Evolutionary conservation across 2,113 vertebrate species (phyloP).

Genomic region (Ptilonorhynchus violaceus): DNA sequence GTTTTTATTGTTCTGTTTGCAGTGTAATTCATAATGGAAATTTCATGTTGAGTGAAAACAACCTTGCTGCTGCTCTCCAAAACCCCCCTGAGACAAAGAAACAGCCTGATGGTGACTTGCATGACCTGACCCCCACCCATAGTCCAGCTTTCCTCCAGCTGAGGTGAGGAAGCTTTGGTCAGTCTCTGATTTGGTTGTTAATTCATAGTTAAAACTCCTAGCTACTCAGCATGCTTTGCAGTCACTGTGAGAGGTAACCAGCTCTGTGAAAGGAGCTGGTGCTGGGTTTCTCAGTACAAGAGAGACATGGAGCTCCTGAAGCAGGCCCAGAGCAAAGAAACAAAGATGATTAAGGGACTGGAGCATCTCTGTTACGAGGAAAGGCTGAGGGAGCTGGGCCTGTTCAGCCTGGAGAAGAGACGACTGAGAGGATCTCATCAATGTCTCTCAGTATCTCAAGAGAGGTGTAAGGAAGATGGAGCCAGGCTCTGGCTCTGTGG

Average conservation of each 20-base stretch:
- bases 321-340: background rate
- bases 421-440: fast-evolving
- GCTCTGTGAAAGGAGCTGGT: background rate
- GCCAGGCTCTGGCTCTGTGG: background rate
- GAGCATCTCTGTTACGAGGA: background rate
- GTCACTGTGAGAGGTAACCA: background rate
- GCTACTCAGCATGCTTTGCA: background rate
- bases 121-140: background rate
- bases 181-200: fast-evolving
- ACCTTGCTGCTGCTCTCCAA: background rate
- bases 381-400: background rate
- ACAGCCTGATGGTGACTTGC: background rate
- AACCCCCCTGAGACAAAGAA: background rate
- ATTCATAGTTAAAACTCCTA: background rate
- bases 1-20: background rate
- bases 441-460: background rate
- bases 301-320: background rate
- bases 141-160: background rate
- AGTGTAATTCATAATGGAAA: background rate
- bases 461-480: background rate
- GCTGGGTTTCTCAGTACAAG: background rate
- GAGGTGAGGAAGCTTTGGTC: background rate
- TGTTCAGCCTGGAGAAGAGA: background rate
- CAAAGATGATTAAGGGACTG: background rate
- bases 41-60: background rate